phyloP scores from a whole-genome alignment of 2,113 vertebrate species.

The Cynoglossus semilaevis region DNA sequence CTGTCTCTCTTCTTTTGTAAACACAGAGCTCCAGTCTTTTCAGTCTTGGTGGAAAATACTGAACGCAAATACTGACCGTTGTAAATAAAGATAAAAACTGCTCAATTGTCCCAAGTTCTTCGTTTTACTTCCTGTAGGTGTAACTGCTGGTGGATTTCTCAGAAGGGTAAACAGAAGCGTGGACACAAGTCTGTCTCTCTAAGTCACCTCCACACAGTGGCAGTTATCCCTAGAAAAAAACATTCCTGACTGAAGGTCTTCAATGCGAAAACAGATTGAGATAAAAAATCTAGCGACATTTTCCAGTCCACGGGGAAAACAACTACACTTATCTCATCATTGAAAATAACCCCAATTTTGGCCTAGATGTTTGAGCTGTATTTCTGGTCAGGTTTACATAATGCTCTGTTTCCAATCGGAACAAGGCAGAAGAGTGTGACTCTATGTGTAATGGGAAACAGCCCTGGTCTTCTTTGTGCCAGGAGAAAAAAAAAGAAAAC shows the following conservation, averaged over 20 bases:
- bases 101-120: too few relatives aligned
- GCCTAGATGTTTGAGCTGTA: constrained; percentile 27
- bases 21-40: too few relatives aligned
- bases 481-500: constrained; percentile 20
- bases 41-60: too few relatives aligned
- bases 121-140: background rate
- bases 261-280: too few relatives aligned
- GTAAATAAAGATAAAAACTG: too few relatives aligned
- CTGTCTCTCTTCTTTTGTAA: too few relatives aligned
- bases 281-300: background rate
- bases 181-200: constrained; percentile 12
- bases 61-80: too few relatives aligned
- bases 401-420: constrained; percentile 68
- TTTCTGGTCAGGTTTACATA: constrained; percentile 37
- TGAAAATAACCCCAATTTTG: constrained; percentile 19
- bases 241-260: background rate
- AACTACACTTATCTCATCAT: constrained; percentile 6
- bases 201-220: constrained; percentile 8
- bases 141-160: background rate
- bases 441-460: constrained; percentile 72
- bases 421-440: constrained; percentile 48
- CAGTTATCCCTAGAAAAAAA: constrained; percentile 7
- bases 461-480: constrained; percentile 43
- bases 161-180: background rate
- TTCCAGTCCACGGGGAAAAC: background rate